Evolutionary conservation across 2,113 vertebrate genomes (phyloP).

Genomic region (Theristicus caerulescens): DNA sequence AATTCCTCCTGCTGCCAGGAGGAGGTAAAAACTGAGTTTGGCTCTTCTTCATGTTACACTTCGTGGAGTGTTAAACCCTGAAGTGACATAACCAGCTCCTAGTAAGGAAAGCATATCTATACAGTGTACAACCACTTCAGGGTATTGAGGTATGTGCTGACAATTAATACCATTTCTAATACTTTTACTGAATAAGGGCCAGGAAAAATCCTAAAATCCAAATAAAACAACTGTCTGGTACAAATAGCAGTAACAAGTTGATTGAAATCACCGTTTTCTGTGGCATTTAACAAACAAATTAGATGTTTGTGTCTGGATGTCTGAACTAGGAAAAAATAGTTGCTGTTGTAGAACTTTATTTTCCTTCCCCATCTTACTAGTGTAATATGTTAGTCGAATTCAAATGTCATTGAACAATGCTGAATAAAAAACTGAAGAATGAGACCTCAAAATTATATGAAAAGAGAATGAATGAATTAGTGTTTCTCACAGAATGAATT

Average conservation of each 20-base stretch:
- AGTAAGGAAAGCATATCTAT: not conserved
- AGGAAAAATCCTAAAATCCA: not conserved
- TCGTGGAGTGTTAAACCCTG: not conserved
- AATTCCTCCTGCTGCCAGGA: not conserved
- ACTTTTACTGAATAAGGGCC: not conserved
- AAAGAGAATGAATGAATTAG: not conserved
- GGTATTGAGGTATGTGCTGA: not conserved
- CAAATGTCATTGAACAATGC: not conserved
- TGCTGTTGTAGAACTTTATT: not conserved
- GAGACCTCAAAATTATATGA: not conserved
- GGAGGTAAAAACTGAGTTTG: not conserved
- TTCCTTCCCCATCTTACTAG: not conserved
- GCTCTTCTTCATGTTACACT: not conserved
- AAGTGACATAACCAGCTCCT: not conserved
- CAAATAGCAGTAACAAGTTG: not conserved
- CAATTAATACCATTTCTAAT: not conserved
- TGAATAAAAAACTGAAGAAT: not conserved
- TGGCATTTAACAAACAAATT: not conserved
- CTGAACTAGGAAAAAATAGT: not conserved
- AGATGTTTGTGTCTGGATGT: not conserved
- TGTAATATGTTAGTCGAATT: not conserved
- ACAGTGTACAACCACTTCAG: not conserved
- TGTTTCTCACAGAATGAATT: not conserved
- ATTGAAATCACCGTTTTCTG: not conserved
- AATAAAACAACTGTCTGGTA: not conserved